Conservation (phyloP, 2,113 vertebrate genomes). For the Sisor rabdophorus region DNA sequence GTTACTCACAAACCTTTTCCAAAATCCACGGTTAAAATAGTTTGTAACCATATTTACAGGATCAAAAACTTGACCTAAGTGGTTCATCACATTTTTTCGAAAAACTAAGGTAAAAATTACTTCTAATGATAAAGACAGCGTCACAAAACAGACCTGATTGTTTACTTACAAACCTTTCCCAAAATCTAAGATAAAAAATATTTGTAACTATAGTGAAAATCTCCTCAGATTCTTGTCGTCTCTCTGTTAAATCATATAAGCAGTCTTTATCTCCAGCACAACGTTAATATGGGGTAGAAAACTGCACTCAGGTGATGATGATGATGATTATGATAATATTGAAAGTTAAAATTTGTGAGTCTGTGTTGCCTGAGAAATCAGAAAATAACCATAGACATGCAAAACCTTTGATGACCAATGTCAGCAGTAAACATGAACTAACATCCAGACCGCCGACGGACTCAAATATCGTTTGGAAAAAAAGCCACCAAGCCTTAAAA, state of each 20-base stretch:
- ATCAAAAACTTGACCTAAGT: too few species aligned
- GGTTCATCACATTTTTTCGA: too few species aligned
- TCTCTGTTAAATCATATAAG: not conserved
- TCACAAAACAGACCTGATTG: too few species aligned
- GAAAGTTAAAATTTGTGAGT: too few species aligned
- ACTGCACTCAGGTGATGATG: not conserved
- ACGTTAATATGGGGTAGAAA: not conserved
- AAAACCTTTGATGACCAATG: constrained; percentile 2
- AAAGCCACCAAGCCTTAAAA: constrained; percentile 27
- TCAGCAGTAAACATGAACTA: constrained; percentile 11
- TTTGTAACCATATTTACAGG: too few species aligned
- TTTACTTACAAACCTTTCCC: too few species aligned
- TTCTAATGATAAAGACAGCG: too few species aligned
- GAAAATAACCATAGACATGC: constrained; percentile 29
- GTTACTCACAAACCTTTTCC: not conserved
- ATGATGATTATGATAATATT: too few species aligned
- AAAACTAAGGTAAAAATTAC: too few species aligned
- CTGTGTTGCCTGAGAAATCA: not conserved
- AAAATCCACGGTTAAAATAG: too few species aligned
- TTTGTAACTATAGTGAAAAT: not conserved
- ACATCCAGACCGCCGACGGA: constrained; percentile 12
- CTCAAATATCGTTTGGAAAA: constrained; percentile 10
- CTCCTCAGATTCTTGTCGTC: not conserved
- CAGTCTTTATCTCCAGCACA: not conserved
- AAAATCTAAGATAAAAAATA: too few species aligned